These are phyloP conservation scores for Cottoperca gobio DNA, from an alignment of 2,797 vertebrate genomes.

Conservation along the genomic window DNA sequence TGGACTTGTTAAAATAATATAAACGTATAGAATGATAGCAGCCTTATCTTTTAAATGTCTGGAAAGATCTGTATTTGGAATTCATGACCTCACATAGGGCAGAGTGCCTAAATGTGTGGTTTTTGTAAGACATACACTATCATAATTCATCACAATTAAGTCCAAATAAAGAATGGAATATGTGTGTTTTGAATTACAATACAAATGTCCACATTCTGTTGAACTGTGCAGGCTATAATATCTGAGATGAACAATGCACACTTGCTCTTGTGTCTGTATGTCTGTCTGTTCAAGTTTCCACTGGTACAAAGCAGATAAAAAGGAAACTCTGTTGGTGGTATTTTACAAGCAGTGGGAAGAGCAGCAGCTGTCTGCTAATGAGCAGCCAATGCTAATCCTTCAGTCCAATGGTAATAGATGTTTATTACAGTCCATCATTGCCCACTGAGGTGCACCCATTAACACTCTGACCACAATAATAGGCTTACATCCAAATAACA, in stretches of 20 bases:
- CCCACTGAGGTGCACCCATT: conserved; percentile 34
- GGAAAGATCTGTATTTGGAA: no score
- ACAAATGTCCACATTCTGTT: background rate
- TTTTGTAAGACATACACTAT: background rate
- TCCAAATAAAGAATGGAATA: background rate
- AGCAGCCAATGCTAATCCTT: conserved; percentile 28
- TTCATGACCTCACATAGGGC: background rate
- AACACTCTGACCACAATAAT: conserved; percentile 13
- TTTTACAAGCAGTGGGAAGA: conserved; percentile 55
- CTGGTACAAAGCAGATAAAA: background rate
- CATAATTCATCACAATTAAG: background rate
- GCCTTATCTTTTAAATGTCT: background rate
- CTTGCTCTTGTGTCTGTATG: background rate
- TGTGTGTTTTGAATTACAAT: background rate
- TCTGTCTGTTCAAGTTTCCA: background rate
- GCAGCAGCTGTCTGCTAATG: conserved; percentile 51
- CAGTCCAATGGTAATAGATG: conserved; percentile 44
- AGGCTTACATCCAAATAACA: background rate
- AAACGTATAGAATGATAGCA: background rate
- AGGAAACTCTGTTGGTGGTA: conserved; percentile 49
- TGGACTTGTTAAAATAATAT: background rate
- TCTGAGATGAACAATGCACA: background rate
- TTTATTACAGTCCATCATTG: conserved; percentile 45
- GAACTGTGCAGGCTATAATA: background rate
- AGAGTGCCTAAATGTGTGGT: background rate